phyloP scores from a whole-genome alignment of 2,113 vertebrate genomes.

The Eclectus roratus region DNA sequence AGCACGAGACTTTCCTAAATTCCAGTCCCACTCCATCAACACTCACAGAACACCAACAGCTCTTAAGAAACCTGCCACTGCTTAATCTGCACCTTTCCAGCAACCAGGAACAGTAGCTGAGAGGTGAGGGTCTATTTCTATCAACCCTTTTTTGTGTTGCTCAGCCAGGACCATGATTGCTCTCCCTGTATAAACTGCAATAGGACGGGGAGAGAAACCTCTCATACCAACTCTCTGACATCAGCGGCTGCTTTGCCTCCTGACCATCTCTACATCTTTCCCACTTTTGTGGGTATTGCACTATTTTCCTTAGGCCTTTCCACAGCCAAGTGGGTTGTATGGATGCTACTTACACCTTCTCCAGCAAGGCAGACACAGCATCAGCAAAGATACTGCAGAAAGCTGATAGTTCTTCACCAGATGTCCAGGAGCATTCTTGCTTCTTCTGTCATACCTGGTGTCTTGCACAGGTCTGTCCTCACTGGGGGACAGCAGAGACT shows the following conservation, averaged over 20 bases:
- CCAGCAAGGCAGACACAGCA: background rate
- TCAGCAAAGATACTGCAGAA: background rate
- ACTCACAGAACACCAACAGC: background rate
- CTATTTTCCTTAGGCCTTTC: background rate
- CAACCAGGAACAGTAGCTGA: background rate
- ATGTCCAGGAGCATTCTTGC: background rate
- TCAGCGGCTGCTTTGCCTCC: background rate
- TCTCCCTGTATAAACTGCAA: background rate
- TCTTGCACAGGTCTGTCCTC: background rate
- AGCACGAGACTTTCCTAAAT: background rate
- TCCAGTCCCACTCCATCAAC: background rate
- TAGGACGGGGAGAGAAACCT: background rate
- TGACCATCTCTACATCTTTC: background rate
- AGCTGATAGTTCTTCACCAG: background rate
- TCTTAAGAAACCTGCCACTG: background rate
- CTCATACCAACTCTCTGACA: background rate
- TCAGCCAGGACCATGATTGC: background rate
- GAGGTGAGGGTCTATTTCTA: background rate
- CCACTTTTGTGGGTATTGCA: background rate
- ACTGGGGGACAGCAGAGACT: background rate
- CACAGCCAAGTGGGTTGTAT: background rate
- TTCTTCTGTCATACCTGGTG: background rate
- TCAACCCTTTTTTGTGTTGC: accelerated
- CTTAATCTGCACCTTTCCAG: background rate
- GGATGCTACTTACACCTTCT: background rate